Conservation (phyloP, 2,888 invertebrate genomes). For the Dione juno region DNA sequence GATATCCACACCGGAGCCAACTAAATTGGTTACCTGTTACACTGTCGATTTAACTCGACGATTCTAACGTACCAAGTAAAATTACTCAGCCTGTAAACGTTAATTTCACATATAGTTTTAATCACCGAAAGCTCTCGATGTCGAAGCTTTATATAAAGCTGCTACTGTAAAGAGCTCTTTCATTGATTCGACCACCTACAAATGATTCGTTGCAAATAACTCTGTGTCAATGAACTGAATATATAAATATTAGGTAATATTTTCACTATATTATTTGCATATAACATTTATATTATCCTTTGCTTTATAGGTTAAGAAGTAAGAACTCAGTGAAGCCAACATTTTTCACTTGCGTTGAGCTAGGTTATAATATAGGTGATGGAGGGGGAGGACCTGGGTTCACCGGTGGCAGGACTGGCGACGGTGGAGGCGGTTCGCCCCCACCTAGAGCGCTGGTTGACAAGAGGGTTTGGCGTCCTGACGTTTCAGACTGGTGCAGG, state of each 20-base stretch:
- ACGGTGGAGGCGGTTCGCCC: too few species aligned
- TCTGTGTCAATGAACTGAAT: conserved; percentile 1
- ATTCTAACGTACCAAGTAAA: conserved; percentile 48
- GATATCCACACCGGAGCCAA: conserved; percentile 66
- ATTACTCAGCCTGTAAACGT: conserved; percentile 20
- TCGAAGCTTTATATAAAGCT: conserved; percentile 6
- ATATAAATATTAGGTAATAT: conserved; percentile 1
- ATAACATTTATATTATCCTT: neutral
- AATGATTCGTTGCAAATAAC: conserved; percentile 16
- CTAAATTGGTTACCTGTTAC: conserved; percentile 78
- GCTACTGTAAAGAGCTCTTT: conserved; percentile 13
- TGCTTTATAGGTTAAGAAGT: neutral
- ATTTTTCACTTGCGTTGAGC: too few species aligned
- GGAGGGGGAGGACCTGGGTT: too few species aligned
- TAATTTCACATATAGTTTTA: conserved; percentile 15
- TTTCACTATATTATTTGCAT: neutral
- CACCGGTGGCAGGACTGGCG: too few species aligned
- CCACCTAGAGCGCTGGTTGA: too few species aligned
- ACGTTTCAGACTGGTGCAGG: too few species aligned
- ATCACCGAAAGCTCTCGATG: conserved; percentile 9
- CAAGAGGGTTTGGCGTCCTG: too few species aligned
- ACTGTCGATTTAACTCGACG: conserved; percentile 67
- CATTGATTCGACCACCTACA: conserved; percentile 18
- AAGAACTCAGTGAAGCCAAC: neutral
- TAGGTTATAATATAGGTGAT: too few species aligned